A percentile compares a stretch with the other conserved stretches of the same genome.
phyloP scores from a whole-genome alignment of 2,113 vertebrate species.

The Stigmatopora nigra region DNA sequence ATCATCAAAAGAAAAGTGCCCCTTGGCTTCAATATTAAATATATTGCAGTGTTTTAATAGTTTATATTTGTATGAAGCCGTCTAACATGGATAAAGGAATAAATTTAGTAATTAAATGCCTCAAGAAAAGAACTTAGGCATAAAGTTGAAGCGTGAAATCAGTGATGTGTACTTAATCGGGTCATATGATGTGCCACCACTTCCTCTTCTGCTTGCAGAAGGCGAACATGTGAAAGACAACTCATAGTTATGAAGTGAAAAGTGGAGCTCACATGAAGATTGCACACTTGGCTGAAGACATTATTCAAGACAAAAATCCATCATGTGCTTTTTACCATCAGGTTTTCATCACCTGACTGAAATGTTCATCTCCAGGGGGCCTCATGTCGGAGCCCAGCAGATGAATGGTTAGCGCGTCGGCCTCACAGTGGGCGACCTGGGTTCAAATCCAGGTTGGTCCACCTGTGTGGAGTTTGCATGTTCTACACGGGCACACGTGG shows the following conservation, averaged over 20 bases:
- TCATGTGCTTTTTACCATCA: too few relatives aligned
- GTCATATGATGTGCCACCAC: slow-evolving; percentile 52
- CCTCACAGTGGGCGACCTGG: too few relatives aligned
- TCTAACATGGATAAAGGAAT: background rate
- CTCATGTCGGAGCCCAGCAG: too few relatives aligned
- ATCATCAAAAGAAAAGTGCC: too few relatives aligned
- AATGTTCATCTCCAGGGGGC: slow-evolving; percentile 2
- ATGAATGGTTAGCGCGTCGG: too few relatives aligned
- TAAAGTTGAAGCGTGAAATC: background rate
- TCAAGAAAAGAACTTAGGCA: background rate
- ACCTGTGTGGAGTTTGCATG: too few relatives aligned
- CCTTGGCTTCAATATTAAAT: background rate
- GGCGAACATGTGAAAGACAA: background rate
- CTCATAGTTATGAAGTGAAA: background rate
- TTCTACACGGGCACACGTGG: too few relatives aligned
- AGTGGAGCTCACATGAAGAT: background rate
- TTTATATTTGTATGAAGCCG: background rate
- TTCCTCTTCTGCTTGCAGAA: slow-evolving; percentile 43
- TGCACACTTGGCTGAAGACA: background rate
- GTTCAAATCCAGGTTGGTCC: too few relatives aligned
- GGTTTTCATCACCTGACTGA: slow-evolving; percentile 23
- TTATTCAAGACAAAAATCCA: slow-evolving; percentile 5
- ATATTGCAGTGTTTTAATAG: background rate
- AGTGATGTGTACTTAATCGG: slow-evolving; percentile 16
- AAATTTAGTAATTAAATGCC: too few relatives aligned